Percentiles rank a stretch among this genome's conserved stretches.
Evolutionary conservation across 2,888 invertebrate species (phyloP).

Genomic region (Dicyrtomina minuta): DNA sequence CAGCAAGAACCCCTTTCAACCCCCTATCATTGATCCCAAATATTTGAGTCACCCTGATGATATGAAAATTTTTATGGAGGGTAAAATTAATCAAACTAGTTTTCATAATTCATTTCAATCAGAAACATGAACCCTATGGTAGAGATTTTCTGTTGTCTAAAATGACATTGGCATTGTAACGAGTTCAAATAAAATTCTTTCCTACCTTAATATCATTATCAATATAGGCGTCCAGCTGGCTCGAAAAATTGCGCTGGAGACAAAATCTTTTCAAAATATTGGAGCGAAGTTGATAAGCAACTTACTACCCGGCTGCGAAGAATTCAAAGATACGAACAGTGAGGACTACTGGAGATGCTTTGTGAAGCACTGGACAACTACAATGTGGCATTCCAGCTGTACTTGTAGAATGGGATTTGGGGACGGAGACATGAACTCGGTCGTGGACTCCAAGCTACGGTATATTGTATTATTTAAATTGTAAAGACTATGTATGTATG

Average conservation of each 20-base stretch:
- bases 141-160: too few relatives aligned
- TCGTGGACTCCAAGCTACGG: constrained; percentile 26
- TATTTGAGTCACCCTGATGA: constrained; percentile 47
- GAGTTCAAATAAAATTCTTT: too few relatives aligned
- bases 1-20: constrained; percentile 38
- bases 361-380: constrained; percentile 33
- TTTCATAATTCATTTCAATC: too few relatives aligned
- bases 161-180: too few relatives aligned
- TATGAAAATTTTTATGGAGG: constrained; percentile 39
- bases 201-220: too few relatives aligned
- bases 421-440: background rate
- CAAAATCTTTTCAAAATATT: constrained; percentile 37
- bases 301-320: constrained; percentile 44
- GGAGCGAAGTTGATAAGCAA: constrained; percentile 35
- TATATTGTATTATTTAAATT: background rate
- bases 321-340: constrained; percentile 14
- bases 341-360: constrained; percentile 48
- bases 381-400: constrained; percentile 12
- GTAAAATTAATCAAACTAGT: too few relatives aligned
- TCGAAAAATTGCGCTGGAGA: constrained; percentile 42
- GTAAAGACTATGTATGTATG: background rate
- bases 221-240: constrained; percentile 41
- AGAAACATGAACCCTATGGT: too few relatives aligned
- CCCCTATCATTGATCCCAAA: constrained; percentile 42
- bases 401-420: constrained; percentile 25